Evolutionary conservation across 2,888 invertebrate species (phyloP), one percentile per base, ranked within the genome.

Genomic region (Smittia aterrima): DNA sequence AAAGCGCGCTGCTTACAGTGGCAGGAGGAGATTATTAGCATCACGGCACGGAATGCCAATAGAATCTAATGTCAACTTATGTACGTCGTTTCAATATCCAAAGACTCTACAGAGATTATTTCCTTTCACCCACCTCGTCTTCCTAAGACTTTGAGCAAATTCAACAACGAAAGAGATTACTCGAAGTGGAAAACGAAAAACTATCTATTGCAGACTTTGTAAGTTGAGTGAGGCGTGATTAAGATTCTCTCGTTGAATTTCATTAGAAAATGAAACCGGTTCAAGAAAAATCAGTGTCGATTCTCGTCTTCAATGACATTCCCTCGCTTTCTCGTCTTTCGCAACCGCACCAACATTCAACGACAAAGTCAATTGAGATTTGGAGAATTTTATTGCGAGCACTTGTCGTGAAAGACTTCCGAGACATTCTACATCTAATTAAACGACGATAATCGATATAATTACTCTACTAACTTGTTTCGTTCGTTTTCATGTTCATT

Each of bases 41-140:
- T 53, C 54, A 54, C 2, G 13, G 32, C 70, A 70, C 70, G 70
- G 41, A 54, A 25, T 70, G 9, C 53, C 54, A 70, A 70, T 70
- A 70, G 41, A 53, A 54, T 70, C 70, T 70, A 70, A 70, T 70
- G 70, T 54, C 70, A 70, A 70, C 32, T 70, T 38, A 38, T n/a
- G n/a, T n/a, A 58, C 18, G 22, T 40, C 67, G 32, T 20, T 24
- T 32, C 70, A 54, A 70, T 70, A 70, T 70, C 25, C 25, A 25
- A 2, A 2, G n/a, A 16, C 47, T 32, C 47, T 6, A 58, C 18
- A 58, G 58, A 58, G 20, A 58, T 58, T 58, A 20, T 58, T 58
- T 58, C 58, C 58, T 20, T 58, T 58, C 47, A 47, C 16, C 16
- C 47, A 47, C 47, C 47, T 13, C 11, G 47, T 47, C 16, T 16